Evolutionary conservation across 2,888 invertebrate species (phyloP).

Genomic region (Rapana venosa): DNA sequence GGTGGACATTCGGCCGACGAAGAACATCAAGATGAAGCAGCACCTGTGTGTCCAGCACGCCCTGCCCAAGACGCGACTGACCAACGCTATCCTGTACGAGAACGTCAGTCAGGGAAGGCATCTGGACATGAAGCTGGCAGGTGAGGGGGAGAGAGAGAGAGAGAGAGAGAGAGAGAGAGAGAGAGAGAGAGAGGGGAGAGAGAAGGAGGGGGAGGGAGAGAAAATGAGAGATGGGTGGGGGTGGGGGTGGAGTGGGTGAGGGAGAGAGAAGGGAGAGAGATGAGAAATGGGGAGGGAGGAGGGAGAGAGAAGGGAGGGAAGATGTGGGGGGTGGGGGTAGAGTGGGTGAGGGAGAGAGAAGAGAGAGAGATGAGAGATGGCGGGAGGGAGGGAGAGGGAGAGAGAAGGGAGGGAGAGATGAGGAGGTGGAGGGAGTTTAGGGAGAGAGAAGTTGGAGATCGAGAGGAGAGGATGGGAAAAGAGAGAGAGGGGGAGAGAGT

Average conservation of each 20-base stretch:
- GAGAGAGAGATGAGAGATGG: neutral
- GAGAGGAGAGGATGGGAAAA: too few relatives aligned
- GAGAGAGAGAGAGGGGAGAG: neutral
- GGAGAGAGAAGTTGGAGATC: neutral
- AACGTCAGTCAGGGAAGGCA: slow-evolving; percentile 70
- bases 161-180: neutral
- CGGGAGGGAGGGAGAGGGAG: neutral
- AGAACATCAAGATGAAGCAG: slow-evolving; percentile 67
- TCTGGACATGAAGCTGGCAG: slow-evolving; percentile 58
- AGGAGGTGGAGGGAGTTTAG: neutral
- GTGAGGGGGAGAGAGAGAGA: slow-evolving; percentile 11
- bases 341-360: neutral
- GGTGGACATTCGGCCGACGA: slow-evolving; percentile 52
- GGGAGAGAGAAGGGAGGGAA: neutral
- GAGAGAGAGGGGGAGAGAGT: neutral
- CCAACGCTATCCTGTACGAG: slow-evolving; percentile 70
- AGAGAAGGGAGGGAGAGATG: neutral
- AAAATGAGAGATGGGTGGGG: neutral
- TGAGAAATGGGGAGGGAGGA: neutral
- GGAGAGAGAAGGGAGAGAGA: neutral
- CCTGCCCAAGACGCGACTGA: slow-evolving; percentile 70
- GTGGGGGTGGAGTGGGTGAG: neutral
- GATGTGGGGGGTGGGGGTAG: neutral
- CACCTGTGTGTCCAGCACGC: slow-evolving; percentile 66
- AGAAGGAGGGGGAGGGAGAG: too few relatives aligned